Evolutionary conservation across 2,113 vertebrate species (phyloP), one percentile per base, ranked within the genome.

Genomic region (Phodopus roborovskii): DNA sequence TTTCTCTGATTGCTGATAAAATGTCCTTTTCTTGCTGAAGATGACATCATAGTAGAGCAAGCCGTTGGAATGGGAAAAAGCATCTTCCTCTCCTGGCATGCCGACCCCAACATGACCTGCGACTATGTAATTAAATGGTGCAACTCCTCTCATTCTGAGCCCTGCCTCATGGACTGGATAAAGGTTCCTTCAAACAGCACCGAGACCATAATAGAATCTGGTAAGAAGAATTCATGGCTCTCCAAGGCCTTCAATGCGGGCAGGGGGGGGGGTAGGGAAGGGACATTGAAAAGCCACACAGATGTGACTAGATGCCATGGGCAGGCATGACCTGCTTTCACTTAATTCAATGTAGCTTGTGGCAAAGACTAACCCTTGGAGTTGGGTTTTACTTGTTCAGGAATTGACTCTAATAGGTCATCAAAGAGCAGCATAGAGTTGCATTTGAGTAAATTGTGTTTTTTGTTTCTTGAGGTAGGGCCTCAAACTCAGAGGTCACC

Each of bases 51-150:
- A 90, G 94, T 97, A 53, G 98, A 98, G 92, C 95, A 97, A 28
- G 95, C 97, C 0, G 22, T 98, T 71, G 98, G 98, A 30, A 96
- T 89, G 91, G 98, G 97, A 48, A 98, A 97, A 68, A 98, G 97
- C 64, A 97, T 99, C 96, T 97, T 98, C 92, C 95, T 99, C 94
- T 96, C 97, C 78, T 99, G 99, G 99, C 96, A 88, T 90, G 93
- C 93, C 5, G 93, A 99, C 79, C 94, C 98, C 71, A 98, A 98
- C 9, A 82, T 98, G 96, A 98, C 98, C 30, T 99, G 99, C 48
- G 98, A 98, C 92, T 99, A 99, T 4, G 86, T 98, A 15, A 95
- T 99, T 75, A 98, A 98, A 64, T 99, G 98, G 98, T 98, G 98
- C 92, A 97, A 97, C 89, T 97, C 98, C 0, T 97, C 97, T 71